Evolutionary conservation across 2,797 vertebrate species (phyloP).

Genomic region (Pantherophis alleghaniensis): DNA sequence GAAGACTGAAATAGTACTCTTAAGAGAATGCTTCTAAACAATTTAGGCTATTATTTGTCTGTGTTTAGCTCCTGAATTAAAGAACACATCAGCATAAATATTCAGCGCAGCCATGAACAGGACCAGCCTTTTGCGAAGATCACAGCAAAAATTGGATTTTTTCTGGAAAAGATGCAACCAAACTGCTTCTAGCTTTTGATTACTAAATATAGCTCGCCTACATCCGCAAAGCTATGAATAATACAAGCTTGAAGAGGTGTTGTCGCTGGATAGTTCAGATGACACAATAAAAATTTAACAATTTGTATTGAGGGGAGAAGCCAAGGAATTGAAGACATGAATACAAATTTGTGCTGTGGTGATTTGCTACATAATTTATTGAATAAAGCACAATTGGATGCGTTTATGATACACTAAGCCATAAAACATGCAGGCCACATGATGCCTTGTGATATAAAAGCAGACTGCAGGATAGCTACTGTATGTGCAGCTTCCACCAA

Average conservation of each 20-base stretch:
- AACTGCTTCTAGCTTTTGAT: not conserved
- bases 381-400: not conserved
- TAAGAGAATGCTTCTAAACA: not conserved
- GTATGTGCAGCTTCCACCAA: not conserved
- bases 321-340: not conserved
- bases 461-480: not conserved
- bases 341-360: not conserved
- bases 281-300: not conserved
- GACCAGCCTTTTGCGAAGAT: not conserved
- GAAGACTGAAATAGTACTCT: not conserved
- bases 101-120: not conserved
- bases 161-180: not conserved
- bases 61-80: not conserved
- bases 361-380: not conserved
- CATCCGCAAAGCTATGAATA: not conserved
- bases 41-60: not conserved
- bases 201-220: not conserved
- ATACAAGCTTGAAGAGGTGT: not conserved
- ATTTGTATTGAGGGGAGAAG: not conserved
- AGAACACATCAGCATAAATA: not conserved
- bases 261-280: not conserved
- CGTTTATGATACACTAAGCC: not conserved
- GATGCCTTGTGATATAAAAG: not conserved
- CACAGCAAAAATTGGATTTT: not conserved
- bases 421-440: not conserved